phyloP scores from a whole-genome alignment of 2,797 vertebrate species.

The Gila robusta region DNA sequence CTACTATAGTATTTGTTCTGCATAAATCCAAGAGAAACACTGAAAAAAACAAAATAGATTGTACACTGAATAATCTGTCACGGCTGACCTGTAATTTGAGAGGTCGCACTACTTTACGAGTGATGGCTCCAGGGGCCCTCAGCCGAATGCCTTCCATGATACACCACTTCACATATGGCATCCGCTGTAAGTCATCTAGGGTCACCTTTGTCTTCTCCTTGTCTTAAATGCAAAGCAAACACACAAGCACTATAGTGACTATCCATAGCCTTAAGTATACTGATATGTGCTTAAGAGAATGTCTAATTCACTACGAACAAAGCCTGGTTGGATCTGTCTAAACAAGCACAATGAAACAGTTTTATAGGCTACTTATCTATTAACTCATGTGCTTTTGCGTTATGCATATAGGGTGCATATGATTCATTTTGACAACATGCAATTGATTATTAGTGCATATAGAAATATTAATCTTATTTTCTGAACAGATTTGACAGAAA shows the following conservation, averaged over 20 bases:
- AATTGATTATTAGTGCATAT: neutral
- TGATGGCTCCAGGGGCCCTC: slow-evolving; percentile 80
- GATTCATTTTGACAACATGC: neutral
- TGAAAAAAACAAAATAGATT: neutral
- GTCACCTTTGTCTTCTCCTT: slow-evolving; percentile 73
- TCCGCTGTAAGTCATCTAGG: slow-evolving; percentile 75
- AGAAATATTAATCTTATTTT: neutral
- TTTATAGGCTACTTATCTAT: neutral
- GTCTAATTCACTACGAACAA: neutral
- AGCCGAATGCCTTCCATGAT: slow-evolving; percentile 81
- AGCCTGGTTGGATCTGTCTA: neutral
- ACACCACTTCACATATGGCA: slow-evolving; percentile 80
- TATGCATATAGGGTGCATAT: neutral
- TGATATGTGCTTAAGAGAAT: neutral
- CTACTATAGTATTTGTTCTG: neutral
- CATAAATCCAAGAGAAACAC: neutral
- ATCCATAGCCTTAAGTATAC: neutral
- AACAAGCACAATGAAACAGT: neutral
- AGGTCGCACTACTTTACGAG: slow-evolving; percentile 81
- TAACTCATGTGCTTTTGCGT: neutral
- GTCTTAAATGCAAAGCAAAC: slow-evolving; percentile 66
- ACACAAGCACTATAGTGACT: neutral
- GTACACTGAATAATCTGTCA: neutral
- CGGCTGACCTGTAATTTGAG: slow-evolving; percentile 78
- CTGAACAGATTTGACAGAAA: neutral